phyloP scores from a whole-genome alignment of 2,113 vertebrate genomes.

The Catagonus wagneri region DNA sequence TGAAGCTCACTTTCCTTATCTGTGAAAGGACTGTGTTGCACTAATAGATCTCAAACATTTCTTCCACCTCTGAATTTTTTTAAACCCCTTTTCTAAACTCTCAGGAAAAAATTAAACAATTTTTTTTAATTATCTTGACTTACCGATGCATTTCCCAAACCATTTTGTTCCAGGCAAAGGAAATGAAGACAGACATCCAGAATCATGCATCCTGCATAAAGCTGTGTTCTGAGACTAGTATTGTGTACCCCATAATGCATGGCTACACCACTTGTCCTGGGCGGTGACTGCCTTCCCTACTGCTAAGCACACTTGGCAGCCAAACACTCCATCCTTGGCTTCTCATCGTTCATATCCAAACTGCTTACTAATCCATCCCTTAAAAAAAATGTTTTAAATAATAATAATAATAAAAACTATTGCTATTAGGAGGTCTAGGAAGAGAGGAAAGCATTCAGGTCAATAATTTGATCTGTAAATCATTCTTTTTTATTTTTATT shows the following conservation, averaged over 20 bases:
- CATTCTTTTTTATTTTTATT: background rate
- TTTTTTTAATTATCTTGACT: background rate
- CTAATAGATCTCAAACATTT: background rate
- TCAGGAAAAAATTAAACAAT: background rate
- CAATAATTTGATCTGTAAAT: background rate
- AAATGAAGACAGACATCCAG: background rate
- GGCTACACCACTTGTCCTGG: background rate
- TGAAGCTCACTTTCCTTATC: background rate
- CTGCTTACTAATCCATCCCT: background rate
- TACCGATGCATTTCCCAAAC: background rate
- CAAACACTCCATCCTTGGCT: background rate
- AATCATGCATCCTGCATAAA: background rate
- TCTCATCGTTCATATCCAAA: background rate
- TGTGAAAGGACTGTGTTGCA: background rate
- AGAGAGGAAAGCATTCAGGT: background rate
- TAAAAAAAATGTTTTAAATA: background rate
- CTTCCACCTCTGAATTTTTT: background rate
- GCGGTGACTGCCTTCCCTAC: background rate
- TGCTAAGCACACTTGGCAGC: background rate
- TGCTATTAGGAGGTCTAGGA: background rate
- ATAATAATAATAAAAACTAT: background rate
- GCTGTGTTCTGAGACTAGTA: background rate
- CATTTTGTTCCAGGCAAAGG: background rate
- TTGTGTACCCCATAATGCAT: background rate
- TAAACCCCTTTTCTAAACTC: background rate